These are phyloP conservation scores for Neoarius graeffei DNA, from an alignment of 2,113 vertebrate species.

Conservation along the genomic window DNA sequence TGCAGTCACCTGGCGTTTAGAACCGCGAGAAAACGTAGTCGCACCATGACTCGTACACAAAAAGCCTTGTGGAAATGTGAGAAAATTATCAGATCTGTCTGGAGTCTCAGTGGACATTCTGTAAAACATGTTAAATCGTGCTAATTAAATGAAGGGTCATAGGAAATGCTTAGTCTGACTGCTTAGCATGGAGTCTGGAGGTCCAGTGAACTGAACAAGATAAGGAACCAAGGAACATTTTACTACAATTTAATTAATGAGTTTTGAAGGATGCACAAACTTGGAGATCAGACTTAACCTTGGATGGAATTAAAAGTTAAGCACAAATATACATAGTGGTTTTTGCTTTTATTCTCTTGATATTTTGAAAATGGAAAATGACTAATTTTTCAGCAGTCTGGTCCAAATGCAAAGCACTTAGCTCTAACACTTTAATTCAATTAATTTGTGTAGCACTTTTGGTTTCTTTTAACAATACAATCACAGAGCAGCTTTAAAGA, in stretches of 20 bases:
- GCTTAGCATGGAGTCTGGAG: not conserved
- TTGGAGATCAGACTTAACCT: not conserved
- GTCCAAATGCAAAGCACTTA: not conserved
- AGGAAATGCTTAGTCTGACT: not conserved
- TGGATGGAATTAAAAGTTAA: conserved; percentile 37
- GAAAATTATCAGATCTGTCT: conserved; percentile 46
- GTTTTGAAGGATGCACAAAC: not conserved
- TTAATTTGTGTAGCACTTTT: not conserved
- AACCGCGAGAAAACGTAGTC: conserved; percentile 29
- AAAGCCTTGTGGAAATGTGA: conserved; percentile 37
- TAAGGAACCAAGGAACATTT: not conserved
- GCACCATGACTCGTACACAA: not conserved
- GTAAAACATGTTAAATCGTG: conserved; percentile 40
- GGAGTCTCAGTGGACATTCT: conserved; percentile 38
- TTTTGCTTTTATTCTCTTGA: not conserved
- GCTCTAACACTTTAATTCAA: too few species aligned
- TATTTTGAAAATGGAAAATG: not conserved
- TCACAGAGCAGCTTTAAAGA: not conserved
- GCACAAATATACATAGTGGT: conserved; percentile 24
- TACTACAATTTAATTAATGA: not conserved
- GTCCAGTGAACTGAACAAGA: not conserved
- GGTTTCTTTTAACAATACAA: not conserved
- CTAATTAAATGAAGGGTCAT: conserved; percentile 57
- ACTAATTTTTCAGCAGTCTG: not conserved
- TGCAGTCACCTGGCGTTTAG: conserved; percentile 44